These are phyloP conservation scores for Pterocles gutturalis DNA, from an alignment of 2,113 vertebrate species.

Conservation along the genomic window DNA sequence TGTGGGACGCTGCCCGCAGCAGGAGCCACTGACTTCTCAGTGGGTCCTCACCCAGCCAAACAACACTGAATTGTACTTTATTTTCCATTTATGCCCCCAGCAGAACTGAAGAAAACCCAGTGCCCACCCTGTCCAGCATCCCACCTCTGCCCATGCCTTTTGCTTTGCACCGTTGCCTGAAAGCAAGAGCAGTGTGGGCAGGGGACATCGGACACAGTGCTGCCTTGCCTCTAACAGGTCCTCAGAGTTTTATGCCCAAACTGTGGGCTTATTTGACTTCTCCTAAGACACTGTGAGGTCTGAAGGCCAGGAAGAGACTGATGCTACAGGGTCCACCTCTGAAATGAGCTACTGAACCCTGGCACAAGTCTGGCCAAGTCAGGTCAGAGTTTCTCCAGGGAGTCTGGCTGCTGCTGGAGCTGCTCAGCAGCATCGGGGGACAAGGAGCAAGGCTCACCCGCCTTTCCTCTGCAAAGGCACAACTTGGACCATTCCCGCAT, in stretches of 20 bases:
- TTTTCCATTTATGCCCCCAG: neutral
- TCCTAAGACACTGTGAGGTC: neutral
- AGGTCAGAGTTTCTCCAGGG: neutral
- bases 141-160: neutral
- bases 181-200: neutral
- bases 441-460: neutral
- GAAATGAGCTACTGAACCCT: neutral
- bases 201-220: neutral
- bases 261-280: neutral
- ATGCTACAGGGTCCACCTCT: neutral
- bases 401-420: neutral
- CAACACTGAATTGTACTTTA: neutral
- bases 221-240: neutral
- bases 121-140: neutral
- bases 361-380: neutral
- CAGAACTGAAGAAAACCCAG: neutral
- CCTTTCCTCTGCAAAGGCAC: neutral
- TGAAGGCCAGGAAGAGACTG: neutral
- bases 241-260: neutral
- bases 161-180: neutral
- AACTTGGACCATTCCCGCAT: fast-evolving
- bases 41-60: neutral
- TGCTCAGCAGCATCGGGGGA: neutral
- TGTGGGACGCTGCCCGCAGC: fast-evolving
- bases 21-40: neutral